Evolutionary conservation across 2,888 invertebrate species (phyloP).

Genomic region (Cremastinae sp.): DNA sequence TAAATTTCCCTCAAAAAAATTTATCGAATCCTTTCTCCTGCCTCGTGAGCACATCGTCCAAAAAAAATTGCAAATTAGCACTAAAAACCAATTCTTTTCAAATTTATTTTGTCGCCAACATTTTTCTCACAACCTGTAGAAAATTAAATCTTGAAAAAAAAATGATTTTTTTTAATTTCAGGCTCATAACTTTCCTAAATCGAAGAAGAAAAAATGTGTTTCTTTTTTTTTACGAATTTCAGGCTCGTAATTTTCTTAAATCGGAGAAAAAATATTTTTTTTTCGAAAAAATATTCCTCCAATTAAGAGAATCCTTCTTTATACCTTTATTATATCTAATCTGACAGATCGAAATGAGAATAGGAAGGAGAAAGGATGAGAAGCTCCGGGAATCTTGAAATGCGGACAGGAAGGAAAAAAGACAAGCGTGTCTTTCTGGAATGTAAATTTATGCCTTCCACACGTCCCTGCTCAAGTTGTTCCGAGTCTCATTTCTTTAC

Average conservation of each 20-base stretch:
- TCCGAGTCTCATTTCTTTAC: conserved; percentile 21
- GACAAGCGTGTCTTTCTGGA: conserved; percentile 42
- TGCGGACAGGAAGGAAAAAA: conserved; percentile 8
- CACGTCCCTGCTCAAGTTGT: conserved; percentile 49
- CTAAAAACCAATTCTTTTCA: no score
- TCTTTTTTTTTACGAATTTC: no score
- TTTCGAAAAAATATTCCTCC: not conserved
- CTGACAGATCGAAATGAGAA: conserved; percentile 13
- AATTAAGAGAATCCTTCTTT: not conserved
- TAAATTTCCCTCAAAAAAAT: conserved; percentile 10
- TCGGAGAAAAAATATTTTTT: conserved; percentile 1
- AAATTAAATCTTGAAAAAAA: no score
- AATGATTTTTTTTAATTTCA: no score
- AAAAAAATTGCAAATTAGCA: not conserved
- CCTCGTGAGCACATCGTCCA: not conserved
- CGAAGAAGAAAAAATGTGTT: no score
- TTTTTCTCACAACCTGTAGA: no score
- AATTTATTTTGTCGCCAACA: no score
- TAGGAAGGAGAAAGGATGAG: not conserved
- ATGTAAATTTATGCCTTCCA: conserved; percentile 61
- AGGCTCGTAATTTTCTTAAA: no score
- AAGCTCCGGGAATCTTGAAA: conserved; percentile 20
- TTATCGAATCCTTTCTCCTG: not conserved
- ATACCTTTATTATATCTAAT: not conserved
- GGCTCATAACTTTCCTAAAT: no score